Evolutionary conservation across 2,888 invertebrate species (phyloP), one percentile per base, ranked within the genome.

Genomic region (Boloria selene): DNA sequence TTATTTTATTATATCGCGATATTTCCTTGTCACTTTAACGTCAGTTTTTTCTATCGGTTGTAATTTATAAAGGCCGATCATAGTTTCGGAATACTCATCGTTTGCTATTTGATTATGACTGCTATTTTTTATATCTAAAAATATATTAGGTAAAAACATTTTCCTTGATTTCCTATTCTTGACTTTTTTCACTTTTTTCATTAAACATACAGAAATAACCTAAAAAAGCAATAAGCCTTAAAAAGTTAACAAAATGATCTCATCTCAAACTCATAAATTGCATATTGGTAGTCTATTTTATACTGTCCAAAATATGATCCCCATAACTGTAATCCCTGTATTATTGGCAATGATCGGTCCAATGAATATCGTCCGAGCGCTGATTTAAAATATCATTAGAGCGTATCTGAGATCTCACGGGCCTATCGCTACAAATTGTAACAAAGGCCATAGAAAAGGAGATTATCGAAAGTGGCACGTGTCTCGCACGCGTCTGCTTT

Each of bases 371-470:
- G 85, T 80, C 80, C 77, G 79, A 85, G 80, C 84, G 83, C 83
- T 82, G 88, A 87, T 90, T 91, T 87, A 90, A 90, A 91, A 91
- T 88, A 90, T 91, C 90, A 90, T 91, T 90, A 90, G 82, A 82
- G 75, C 85, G 85, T 90, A 91, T 90, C 90, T 82, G 84, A 83
- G 82, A 90, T 92, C 90, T 84, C 82, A 79, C 80, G 82, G 84
- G 87, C 80, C 66, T 84, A 87, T 84, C 83, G 78, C 81, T 87
- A 88, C 90, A 90, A 91, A 90, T 90, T 90, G 89, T 87, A 90
- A 91, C 91, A 92, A 91, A 91, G 85, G 85, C 85, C 82, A 82
- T 83, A 81, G 81, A 77, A 90, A 90, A 91, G 90, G 83, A 90
- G 92, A 91, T 92, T 92, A 92, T 90, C 86, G 84, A 76, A 82